A percentile compares a stretch with the other conserved stretches of the same genome.
Conservation (phyloP, 2,797 vertebrate genomes). For the Acridotheres tristis region DNA sequence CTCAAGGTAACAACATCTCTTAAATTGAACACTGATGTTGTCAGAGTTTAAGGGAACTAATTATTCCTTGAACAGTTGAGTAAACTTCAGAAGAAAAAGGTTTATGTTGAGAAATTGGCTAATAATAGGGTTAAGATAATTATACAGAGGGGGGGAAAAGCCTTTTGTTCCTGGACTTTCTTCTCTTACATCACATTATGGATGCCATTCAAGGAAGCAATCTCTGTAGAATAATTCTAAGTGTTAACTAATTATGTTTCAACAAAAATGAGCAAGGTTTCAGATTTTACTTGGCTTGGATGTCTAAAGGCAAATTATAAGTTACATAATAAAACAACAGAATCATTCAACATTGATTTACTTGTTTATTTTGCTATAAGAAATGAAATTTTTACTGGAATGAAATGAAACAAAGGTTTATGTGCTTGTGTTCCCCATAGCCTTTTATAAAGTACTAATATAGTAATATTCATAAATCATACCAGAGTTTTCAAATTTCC, state of each 20-base stretch:
- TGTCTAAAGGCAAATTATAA: background rate
- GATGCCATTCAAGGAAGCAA: background rate
- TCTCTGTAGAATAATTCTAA: slow-evolving; percentile 2
- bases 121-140: background rate
- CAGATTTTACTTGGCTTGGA: slow-evolving; percentile 39
- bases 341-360: slow-evolving; percentile 42
- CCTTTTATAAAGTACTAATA: slow-evolving; percentile 14
- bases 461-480: slow-evolving; percentile 62
- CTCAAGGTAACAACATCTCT: background rate
- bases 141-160: background rate
- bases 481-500: slow-evolving; percentile 46
- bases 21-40: background rate
- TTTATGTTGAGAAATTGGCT: background rate
- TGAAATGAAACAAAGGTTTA: slow-evolving; percentile 38
- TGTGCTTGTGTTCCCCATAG: slow-evolving; percentile 36
- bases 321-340: background rate
- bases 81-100: background rate
- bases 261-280: background rate
- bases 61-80: background rate
- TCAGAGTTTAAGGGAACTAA: background rate
- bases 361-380: slow-evolving; percentile 58
- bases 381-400: slow-evolving; percentile 54
- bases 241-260: slow-evolving; percentile 6
- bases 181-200: background rate
- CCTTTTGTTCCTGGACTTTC: background rate